A percentile compares a stretch with the other conserved stretches of the same genome.
Evolutionary conservation across 2,113 vertebrate genomes (phyloP).

Genomic region (Mirza zaza): DNA sequence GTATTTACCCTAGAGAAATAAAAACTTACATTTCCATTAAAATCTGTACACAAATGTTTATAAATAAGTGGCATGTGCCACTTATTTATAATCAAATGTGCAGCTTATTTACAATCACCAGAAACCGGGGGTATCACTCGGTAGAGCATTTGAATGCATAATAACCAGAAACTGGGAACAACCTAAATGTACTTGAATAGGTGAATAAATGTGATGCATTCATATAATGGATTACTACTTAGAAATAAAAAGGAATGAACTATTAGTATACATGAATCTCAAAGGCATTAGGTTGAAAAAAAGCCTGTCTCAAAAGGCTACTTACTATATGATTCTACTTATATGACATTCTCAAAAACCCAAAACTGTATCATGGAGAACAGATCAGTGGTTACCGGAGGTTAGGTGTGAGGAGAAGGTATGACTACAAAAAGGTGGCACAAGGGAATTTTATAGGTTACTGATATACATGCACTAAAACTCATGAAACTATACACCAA

Average conservation of each 20-base stretch:
- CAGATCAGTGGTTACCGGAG: not conserved
- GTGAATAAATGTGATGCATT: not conserved
- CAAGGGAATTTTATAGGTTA: not conserved
- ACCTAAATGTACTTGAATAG: not conserved
- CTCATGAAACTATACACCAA: not conserved
- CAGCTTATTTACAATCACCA: not conserved
- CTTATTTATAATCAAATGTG: too few species aligned
- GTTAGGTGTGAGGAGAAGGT: not conserved
- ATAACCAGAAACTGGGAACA: not conserved
- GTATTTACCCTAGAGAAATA: constrained; percentile 7
- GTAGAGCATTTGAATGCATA: not conserved
- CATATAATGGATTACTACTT: not conserved
- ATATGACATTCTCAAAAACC: not conserved
- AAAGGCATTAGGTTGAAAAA: not conserved
- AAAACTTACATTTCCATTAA: not conserved
- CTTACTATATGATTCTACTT: not conserved
- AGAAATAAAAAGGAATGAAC: not conserved
- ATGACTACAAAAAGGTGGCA: not conserved
- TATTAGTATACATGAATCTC: not conserved
- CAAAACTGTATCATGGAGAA: not conserved
- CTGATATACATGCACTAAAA: not conserved
- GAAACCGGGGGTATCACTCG: not conserved
- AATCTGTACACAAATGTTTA: not conserved
- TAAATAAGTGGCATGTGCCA: too few species aligned
- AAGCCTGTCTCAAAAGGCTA: not conserved